Evolutionary conservation across 2,888 invertebrate species (phyloP), one percentile per base, ranked within the genome.

Genomic region (Ophion ellenae): DNA sequence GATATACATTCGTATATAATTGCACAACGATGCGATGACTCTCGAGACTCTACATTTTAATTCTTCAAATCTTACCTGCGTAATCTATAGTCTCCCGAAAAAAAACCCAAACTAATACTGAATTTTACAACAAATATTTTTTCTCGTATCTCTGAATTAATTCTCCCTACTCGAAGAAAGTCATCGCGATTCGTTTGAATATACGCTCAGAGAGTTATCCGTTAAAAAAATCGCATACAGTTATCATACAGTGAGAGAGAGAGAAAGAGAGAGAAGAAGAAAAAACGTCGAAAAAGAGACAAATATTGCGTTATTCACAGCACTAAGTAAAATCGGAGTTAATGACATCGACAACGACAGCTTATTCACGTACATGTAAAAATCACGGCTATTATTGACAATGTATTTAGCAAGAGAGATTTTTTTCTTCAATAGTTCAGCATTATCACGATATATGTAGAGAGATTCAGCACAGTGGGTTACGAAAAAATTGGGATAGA

Each of bases 291-390:
- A 20, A 14, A n/a, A 17, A 14, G 10, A 69, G 24, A 66, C 28
- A 36, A 66, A 64, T 71, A 32, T 78, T 78, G 73, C 85, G 79
- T 89, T 89, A 86, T 85, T 87, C 84, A 88, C 88, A 80, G 84
- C 45, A 63, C 89, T 89, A 87, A 78, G 66, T 82, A 61, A 88
- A 86, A 69, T 70, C 20, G 76, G 89, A 85, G 88, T 81, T 88
- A 86, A 20, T 78, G 85, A 84, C 81, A 81, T 81, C 53, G 69
- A 47, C 76, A 71, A 77, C 53, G 66, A 81, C 53, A 74, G 81
- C 66, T 4, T 69, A 75, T 75, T 47, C 11, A 28, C 32, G 36
- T 32, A 10, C 36, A 40, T n/a, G 17, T 24, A 53, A 11, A 64
- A 71, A 64, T 71, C 79, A 81, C 59, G 66, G 73, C 32, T 14